Evolutionary conservation across 2,888 invertebrate species (phyloP), one percentile per base, ranked within the genome.

Genomic region (Nowickia ferox): DNA sequence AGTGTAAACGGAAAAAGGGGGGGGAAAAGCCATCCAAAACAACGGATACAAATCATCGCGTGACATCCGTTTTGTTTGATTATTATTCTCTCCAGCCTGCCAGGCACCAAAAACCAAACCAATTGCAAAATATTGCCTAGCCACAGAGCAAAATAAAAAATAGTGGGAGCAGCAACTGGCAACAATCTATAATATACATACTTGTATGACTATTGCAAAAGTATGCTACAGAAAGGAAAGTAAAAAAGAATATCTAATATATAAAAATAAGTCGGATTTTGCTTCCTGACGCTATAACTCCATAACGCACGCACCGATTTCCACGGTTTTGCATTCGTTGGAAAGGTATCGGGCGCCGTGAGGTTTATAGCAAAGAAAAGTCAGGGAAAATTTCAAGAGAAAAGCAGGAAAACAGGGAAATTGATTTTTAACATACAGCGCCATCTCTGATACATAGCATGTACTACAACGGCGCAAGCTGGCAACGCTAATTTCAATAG

Each of bases 1-100:
- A 78, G 71, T 17, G 66, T n/a, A 40, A 44, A 38, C 46, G 15
- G 38, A 55, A 46, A 63, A 51, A 46, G 40, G 13, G n/a, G 13
- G n/a, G 51, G 1, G 40, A n/a, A 38, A 65, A 65, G 53, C 63
- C 61, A 30, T 17, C 59, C 40, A 6, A 30, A 78, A 78, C 74
- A 82, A 75, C 78, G 82, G 85, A 82, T 75, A 82, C 82, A 79
- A 85, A 82, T 82, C 78, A 85, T 85, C 71, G 82, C 85, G 82
- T 85, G 85, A 79, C 82, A 85, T 85, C 85, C 85, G 85, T 82
- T 82, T 75, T 75, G 59, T 78, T 82, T 75, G 46, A 51, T 68
- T 68, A 38, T n/a, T 10, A 42, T 77, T 57, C 9, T 17, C 13
- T 46, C 38, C 38, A 5, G 6, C 0, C 9, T 40, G 15, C n/a